Conservation (phyloP, 2,888 invertebrate genomes). For the Mesorhabditis sp. region DNA sequence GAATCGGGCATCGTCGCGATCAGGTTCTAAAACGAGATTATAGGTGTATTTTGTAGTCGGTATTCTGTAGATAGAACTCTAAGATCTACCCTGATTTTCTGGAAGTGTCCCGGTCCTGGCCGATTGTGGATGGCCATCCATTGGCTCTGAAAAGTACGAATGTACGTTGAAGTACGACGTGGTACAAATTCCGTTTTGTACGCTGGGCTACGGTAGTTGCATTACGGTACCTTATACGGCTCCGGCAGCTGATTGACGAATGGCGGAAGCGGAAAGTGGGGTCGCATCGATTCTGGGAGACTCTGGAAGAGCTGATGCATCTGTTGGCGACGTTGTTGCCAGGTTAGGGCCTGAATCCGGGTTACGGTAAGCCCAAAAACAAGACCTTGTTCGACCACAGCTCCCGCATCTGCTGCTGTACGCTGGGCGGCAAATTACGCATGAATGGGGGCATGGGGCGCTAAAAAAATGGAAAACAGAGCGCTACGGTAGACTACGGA, state of each 20-base stretch:
- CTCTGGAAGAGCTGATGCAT: not conserved
- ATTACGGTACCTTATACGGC: not conserved
- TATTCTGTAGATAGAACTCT: no score
- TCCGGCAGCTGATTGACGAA: not conserved
- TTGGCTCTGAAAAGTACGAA: no score
- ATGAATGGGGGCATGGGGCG: slow-evolving; percentile 1
- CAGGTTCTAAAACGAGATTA: no score
- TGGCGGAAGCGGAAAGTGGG: not conserved
- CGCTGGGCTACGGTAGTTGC: no score
- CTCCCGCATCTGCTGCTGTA: not conserved
- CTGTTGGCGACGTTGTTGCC: not conserved
- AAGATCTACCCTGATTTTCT: no score
- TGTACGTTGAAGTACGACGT: no score
- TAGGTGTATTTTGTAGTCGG: no score
- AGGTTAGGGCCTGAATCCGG: not conserved
- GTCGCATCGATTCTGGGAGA: not conserved
- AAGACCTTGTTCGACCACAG: not conserved
- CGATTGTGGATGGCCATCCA: no score
- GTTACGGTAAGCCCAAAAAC: not conserved
- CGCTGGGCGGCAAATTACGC: not conserved
- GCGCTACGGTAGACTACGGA: not conserved
- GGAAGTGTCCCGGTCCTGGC: no score
- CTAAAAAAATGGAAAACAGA: not conserved
- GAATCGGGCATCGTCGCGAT: no score
- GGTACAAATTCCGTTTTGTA: no score